These are phyloP conservation scores for Ectropis grisescens DNA, from an alignment of 1,140 invertebrate genomes.

Conservation along the genomic window DNA sequence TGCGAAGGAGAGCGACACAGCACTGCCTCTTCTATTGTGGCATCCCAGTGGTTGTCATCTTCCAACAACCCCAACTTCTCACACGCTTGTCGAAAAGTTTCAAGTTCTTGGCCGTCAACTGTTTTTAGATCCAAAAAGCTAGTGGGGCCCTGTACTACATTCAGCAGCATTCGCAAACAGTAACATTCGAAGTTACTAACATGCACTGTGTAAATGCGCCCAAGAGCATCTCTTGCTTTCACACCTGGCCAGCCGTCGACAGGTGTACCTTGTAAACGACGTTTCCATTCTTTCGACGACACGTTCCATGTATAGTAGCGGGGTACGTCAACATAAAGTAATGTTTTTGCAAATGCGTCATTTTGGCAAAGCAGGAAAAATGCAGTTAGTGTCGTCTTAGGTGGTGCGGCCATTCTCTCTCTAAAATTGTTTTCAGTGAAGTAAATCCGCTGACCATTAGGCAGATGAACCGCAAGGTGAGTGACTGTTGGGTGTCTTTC, in stretches of 20 bases:
- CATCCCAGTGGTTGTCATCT: slow-evolving; percentile 13
- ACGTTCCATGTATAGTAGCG: slow-evolving; percentile 18
- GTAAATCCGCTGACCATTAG: slow-evolving; percentile 18
- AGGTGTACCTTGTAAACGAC: slow-evolving; percentile 9
- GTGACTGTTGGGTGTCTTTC: slow-evolving; percentile 23
- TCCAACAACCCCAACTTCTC: slow-evolving; percentile 8
- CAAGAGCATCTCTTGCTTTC: slow-evolving; percentile 9
- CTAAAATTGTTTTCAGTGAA: slow-evolving; percentile 19
- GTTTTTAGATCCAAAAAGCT: slow-evolving; percentile 10
- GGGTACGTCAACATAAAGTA: slow-evolving; percentile 18
- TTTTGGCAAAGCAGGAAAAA: slow-evolving; percentile 23
- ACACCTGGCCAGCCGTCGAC: slow-evolving; percentile 7
- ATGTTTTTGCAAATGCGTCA: no score
- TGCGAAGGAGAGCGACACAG: slow-evolving; percentile 8
- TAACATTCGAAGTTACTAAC: slow-evolving; percentile 10
- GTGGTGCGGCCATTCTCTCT: slow-evolving; percentile 18
- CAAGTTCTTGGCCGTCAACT: slow-evolving; percentile 12
- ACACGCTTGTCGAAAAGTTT: slow-evolving; percentile 10
- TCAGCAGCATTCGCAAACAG: slow-evolving; percentile 10
- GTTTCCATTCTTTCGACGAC: slow-evolving; percentile 15
- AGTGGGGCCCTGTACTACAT: slow-evolving; percentile 5
- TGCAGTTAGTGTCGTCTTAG: slow-evolving; percentile 19
- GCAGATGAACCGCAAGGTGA: slow-evolving; percentile 18
- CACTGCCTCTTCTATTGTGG: slow-evolving; percentile 12
- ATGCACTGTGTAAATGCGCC: slow-evolving; percentile 11